Evolutionary conservation across 2,888 invertebrate species (phyloP).

Genomic region (Schizotus pectinicornis): DNA sequence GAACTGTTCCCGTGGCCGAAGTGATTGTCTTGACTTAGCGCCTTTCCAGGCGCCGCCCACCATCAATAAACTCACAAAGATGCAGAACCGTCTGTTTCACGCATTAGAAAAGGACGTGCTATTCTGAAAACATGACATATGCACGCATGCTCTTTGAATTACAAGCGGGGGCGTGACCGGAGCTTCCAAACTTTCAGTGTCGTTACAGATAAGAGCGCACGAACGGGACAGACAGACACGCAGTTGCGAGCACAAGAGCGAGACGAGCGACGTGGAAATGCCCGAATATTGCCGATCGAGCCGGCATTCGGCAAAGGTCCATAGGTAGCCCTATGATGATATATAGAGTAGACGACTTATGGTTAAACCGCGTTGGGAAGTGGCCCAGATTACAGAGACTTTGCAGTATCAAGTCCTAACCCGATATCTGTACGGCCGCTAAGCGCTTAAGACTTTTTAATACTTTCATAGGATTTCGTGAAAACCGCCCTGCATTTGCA

Average conservation of each 20-base stretch:
- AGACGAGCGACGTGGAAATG: conserved; percentile 44
- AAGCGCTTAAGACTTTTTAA: conserved; percentile 78
- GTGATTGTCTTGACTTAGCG: conserved; percentile 59
- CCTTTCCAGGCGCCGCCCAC: conserved; percentile 53
- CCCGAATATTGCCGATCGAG: conserved; percentile 51
- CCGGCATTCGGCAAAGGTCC: conserved; percentile 47
- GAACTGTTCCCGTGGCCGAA: conserved; percentile 30
- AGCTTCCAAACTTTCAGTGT: conserved; percentile 42
- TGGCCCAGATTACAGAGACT: conserved; percentile 74
- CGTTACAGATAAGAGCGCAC: conserved; percentile 42
- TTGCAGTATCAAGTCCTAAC: conserved; percentile 61
- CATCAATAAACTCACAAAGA: conserved; percentile 49
- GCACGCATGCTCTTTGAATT: conserved; percentile 52
- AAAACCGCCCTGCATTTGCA: conserved; percentile 50
- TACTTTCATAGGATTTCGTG: conserved; percentile 67
- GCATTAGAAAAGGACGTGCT: conserved; percentile 40
- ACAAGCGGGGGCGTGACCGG: conserved; percentile 50
- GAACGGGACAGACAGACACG: conserved; percentile 32
- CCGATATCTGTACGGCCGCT: conserved; percentile 70
- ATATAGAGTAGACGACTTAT: conserved; percentile 78
- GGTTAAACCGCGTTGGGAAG: conserved; percentile 77
- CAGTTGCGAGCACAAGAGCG: conserved; percentile 43
- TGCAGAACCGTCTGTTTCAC: conserved; percentile 32
- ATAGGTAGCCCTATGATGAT: conserved; percentile 62
- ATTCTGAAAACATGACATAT: conserved; percentile 44